Base-by-base conservation (phyloP, 2,888 invertebrate genomes). In the Tuta absoluta region DNA sequence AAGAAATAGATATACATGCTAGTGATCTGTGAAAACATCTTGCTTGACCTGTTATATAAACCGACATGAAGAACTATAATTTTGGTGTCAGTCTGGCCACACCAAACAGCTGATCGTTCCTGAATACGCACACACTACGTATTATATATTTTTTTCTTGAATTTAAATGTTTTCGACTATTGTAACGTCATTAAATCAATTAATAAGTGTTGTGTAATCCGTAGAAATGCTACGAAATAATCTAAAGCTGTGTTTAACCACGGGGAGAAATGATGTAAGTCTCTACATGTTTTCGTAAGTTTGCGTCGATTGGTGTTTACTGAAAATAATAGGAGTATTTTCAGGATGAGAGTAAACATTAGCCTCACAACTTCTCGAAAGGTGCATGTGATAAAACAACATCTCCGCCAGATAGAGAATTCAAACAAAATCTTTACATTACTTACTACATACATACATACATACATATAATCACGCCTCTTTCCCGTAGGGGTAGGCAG, bases 211-310 rank as follows among this genome's bases (percentile, higher is more conserved):
- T 58, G 33, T 8, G 7, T 8, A 24, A 24, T 37, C 37, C 7
- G 19, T 17, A 8, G 33, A 38, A 58, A 88, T 88, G 88, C 79
- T 85, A 72, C 80, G 87, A 59, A 82, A 77, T 67, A 77, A 76
- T 24, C 61, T 83, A 48, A 82, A 72, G 69, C 64, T 73, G 48
- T 72, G 70, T 45, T 62, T 79, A 37, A 64, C 79, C 24, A 61
- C 71, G 28, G 77, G 71, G 71, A 74, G 71, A 59, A 71, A 75
- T 71, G 81, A 83, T 72, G 85, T 85, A 79, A 78, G 75, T 74
- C 57, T 56, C 11, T 11, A 23, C 21, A 10, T 21, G 19, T 51
- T 51, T 51, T 51, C 51, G 51, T 21, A 21, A n/a, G 48, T 21
- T 12, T 41, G 14, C 41, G 14, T 14, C 41, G 14, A 14, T 41